Base-by-base conservation (phyloP, 2,113 vertebrate genomes). In the Apeltes quadracus region DNA sequence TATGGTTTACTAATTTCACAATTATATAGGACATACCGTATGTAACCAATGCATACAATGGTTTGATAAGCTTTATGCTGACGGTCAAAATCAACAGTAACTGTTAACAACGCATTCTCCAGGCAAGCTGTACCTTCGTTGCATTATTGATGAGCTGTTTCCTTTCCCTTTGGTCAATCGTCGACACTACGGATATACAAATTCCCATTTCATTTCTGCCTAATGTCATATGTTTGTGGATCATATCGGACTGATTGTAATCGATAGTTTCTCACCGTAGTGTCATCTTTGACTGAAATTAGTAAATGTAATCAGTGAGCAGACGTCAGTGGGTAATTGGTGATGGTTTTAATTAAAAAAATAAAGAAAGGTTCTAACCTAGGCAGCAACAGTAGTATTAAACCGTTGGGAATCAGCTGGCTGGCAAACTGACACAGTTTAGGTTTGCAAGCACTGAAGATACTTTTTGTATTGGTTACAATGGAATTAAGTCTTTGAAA, bases 401-500 rank as follows among this genome's bases (percentile, higher is more conserved):
- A 79, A 68, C 72, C 72, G 46, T 41, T n/a, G 22, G 61, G 71
- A 82, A 68, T 44, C 58, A 53, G 56, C 54, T 54, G 36, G 48
- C 67, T 36, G 29, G 54, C 43, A 67, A 61, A 39, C 68, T 61
- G 25, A 59, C 71, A 75, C 39, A 54, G 32, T 72, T 72, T 67
- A 25, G 2, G n/a, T 44, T 77, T 61, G 61, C 43, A 61, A 70
- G 56, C 29, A 48, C 66, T 61, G 54, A 67, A 61, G 46, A 68
- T 56, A 56, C 70, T 79, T 73, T 27, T 66, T 54, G 27, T 66
- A 36, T 64, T 61, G n/a, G 50, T 27, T 8, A 16, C 65, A 59
- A 39, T 61, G 25, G 67, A 69, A 79, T 85, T 71, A 54, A 73
- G 61, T 82, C 72, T 59, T 27, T 18, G 12, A 65, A 82, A 81